These are phyloP conservation scores for Neostethus bicornis DNA, from an alignment of 2,797 vertebrate genomes.

Conservation along the genomic window DNA sequence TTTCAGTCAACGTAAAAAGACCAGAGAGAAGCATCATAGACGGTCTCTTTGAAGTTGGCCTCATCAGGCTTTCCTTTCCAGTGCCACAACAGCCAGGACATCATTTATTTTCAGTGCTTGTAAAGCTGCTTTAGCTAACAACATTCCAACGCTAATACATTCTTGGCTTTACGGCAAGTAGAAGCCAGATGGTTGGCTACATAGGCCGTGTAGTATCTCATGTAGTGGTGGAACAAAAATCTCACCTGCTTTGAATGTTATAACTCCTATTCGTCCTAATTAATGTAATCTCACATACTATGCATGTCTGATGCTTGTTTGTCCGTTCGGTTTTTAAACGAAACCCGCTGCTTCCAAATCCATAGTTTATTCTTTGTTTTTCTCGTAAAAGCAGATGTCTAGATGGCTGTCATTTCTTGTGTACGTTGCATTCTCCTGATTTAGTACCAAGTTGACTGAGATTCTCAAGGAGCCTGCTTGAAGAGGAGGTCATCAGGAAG, in stretches of 20 bases:
- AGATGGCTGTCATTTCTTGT: conserved; percentile 35
- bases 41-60: conserved; percentile 30
- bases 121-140: conserved; percentile 41
- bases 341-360: conserved; percentile 6
- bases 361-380: conserved; percentile 45
- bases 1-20: conserved; percentile 37
- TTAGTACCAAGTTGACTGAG: conserved; percentile 38
- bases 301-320: background rate
- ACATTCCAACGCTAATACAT: conserved; percentile 37
- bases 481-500: conserved; percentile 46
- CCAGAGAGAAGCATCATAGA: conserved; percentile 21
- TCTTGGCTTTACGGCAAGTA: conserved; percentile 39
- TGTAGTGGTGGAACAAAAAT: conserved; percentile 3
- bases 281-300: background rate
- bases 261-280: conserved; percentile 30
- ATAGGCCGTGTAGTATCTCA: conserved; percentile 27
- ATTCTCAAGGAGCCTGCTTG: conserved; percentile 37
- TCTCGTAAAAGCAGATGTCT: conserved; percentile 60
- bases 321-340: conserved; percentile 28
- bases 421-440: conserved; percentile 37
- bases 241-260: conserved; percentile 6
- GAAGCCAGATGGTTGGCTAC: conserved; percentile 49
- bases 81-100: conserved; percentile 19
- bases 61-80: conserved; percentile 25
- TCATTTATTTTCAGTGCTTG: conserved; percentile 19